Conservation (phyloP, 2,113 vertebrate species). For the Pica pica region DNA sequence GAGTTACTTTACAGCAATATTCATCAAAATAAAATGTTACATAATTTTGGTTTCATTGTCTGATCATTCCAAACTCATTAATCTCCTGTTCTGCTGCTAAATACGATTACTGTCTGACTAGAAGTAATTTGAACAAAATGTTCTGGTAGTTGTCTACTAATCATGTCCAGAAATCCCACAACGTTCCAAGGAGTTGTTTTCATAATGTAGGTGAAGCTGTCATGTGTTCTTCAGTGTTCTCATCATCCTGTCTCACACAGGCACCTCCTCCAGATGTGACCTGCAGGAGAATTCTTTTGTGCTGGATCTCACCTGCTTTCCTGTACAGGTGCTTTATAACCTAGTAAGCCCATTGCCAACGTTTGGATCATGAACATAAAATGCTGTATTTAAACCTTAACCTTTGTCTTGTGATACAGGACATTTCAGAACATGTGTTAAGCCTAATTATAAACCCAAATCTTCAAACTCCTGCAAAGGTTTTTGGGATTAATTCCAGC, state of each 20-base stretch:
- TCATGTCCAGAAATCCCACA: background rate
- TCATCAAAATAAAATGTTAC: background rate
- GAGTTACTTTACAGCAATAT: background rate
- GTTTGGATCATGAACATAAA: background rate
- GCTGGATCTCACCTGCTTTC: background rate
- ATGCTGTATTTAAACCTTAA: background rate
- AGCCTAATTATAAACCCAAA: background rate
- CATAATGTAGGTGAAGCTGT: background rate
- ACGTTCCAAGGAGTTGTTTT: background rate
- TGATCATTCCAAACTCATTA: slow-evolving; percentile 15
- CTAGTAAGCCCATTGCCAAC: background rate
- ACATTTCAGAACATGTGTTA: background rate
- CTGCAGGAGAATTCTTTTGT: background rate
- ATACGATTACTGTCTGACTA: background rate
- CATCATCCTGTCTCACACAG: background rate
- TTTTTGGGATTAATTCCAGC: background rate
- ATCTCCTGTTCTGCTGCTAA: background rate
- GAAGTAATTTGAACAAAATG: background rate
- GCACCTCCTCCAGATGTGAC: background rate
- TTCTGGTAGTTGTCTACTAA: slow-evolving; percentile 25
- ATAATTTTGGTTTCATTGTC: background rate
- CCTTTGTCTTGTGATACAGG: background rate
- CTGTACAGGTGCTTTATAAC: background rate
- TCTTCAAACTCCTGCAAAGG: background rate
- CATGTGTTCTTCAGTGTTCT: background rate